Conservation (phyloP, 2,888 invertebrate genomes). For the Ferrisia virgata region DNA sequence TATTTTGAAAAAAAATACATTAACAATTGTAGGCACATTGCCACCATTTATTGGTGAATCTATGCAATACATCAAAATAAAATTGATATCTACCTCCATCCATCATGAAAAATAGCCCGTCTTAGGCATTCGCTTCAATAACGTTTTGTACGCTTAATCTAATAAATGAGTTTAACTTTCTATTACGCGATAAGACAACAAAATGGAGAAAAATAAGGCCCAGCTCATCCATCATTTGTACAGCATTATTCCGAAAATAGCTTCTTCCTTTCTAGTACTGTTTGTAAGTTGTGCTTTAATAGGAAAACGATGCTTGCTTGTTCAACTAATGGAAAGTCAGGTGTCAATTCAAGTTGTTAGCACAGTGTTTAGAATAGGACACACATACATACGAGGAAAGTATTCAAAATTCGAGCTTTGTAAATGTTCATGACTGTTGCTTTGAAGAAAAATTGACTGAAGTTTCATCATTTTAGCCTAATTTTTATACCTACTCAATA, state of each 20-base stretch:
- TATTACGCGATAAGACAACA: constrained; percentile 24
- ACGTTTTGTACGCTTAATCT: constrained; percentile 29
- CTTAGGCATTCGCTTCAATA: constrained; percentile 16
- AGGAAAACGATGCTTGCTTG: background rate
- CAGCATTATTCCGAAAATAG: constrained; percentile 3
- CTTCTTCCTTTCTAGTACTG: background rate
- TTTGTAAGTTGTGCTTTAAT: background rate
- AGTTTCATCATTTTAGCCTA: too few relatives aligned
- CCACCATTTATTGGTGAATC: constrained; percentile 19
- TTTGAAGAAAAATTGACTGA: too few relatives aligned
- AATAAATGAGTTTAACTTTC: constrained; percentile 33
- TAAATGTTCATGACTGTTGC: background rate
- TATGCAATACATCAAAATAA: constrained; percentile 32
- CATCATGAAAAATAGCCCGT: constrained; percentile 29
- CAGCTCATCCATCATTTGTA: constrained; percentile 13
- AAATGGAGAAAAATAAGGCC: constrained; percentile 12
- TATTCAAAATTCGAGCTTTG: background rate
- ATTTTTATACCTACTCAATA: too few relatives aligned
- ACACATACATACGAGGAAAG: background rate
- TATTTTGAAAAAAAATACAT: constrained; percentile 21
- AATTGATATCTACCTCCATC: constrained; percentile 27
- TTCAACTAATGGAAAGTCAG: background rate
- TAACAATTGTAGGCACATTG: constrained; percentile 6
- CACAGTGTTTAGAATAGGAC: background rate
- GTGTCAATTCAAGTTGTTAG: background rate